These are phyloP conservation scores for Hylyphantes graminicola DNA, from an alignment of 1,140 invertebrate genomes.

Conservation along the genomic window DNA sequence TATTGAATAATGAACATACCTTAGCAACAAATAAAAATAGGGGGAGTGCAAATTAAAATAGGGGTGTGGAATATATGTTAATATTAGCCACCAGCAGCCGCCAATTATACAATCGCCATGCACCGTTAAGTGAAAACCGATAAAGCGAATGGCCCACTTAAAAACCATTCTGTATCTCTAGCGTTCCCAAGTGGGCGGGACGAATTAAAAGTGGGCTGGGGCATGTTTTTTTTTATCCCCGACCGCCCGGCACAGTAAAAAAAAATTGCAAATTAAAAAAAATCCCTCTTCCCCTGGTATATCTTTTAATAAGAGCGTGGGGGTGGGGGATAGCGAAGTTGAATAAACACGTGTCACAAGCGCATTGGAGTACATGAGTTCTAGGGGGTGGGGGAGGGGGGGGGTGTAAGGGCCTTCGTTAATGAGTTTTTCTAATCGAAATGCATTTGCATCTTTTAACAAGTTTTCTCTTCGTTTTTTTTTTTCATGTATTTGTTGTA, in stretches of 20 bases:
- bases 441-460: slow-evolving; percentile 61
- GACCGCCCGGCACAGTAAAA: not conserved
- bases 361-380: slow-evolving; percentile 50
- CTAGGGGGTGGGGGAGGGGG: slow-evolving; percentile 23
- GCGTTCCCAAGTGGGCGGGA: slow-evolving; percentile 34
- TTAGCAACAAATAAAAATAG: too few relatives aligned
- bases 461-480: slow-evolving; percentile 54
- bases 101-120: slow-evolving; percentile 15
- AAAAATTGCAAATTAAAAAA: slow-evolving; percentile 35
- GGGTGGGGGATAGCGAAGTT: slow-evolving; percentile 38
- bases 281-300: slow-evolving; percentile 25
- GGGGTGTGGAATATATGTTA: too few relatives aligned
- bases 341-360: slow-evolving; percentile 57
- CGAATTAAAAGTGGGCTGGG: slow-evolving; percentile 55
- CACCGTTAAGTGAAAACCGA: slow-evolving; percentile 33
- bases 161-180: slow-evolving; percentile 27
- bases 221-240: slow-evolving; percentile 11
- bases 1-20: too few relatives aligned
- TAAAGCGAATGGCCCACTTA: slow-evolving; percentile 33
- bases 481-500: slow-evolving; percentile 23
- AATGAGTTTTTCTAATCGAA: slow-evolving; percentile 61
- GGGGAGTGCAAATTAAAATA: too few relatives aligned
- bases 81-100: not conserved
- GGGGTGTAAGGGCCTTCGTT: slow-evolving; percentile 50
- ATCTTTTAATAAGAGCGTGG: slow-evolving; percentile 56